Percentiles rank a stretch among this genome's conserved stretches.
These are phyloP conservation scores for Plodia interpunctella DNA, from an alignment of 1,140 invertebrate species.

Conservation along the genomic window DNA sequence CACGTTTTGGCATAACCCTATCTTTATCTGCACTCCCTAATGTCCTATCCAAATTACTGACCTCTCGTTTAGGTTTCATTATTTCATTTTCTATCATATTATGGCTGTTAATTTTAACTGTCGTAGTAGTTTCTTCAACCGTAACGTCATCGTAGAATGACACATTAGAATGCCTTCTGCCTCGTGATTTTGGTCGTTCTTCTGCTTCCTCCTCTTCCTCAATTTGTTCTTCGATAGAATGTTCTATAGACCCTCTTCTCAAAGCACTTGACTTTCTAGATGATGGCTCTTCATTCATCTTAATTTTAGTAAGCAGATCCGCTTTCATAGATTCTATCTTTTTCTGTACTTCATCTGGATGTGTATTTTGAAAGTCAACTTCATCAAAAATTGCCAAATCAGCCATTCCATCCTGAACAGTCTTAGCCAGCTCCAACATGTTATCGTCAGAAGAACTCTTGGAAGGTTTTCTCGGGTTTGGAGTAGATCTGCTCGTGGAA, in stretches of 20 bases:
- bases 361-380: slow-evolving; percentile 37
- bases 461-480: slow-evolving; percentile 44
- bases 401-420: slow-evolving; percentile 69
- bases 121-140: slow-evolving; percentile 33
- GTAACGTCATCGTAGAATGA: slow-evolving; percentile 49
- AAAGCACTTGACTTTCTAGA: slow-evolving; percentile 52
- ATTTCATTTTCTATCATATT: slow-evolving; percentile 24
- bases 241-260: slow-evolving; percentile 51
- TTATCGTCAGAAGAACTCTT: slow-evolving; percentile 51
- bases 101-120: slow-evolving; percentile 22
- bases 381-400: slow-evolving; percentile 57
- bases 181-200: slow-evolving; percentile 61
- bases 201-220: slow-evolving; percentile 36
- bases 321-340: slow-evolving; percentile 59
- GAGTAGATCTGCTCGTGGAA: slow-evolving; percentile 47
- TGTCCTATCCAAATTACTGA: slow-evolving; percentile 38
- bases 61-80: slow-evolving; percentile 34
- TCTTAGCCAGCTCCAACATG: slow-evolving; percentile 59
- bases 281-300: slow-evolving; percentile 47
- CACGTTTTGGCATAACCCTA: slow-evolving; percentile 24
- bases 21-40: slow-evolving; percentile 16
- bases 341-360: slow-evolving; percentile 53
- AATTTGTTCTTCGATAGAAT: slow-evolving; percentile 60
- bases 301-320: slow-evolving; percentile 64
- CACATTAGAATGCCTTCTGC: slow-evolving; percentile 48